Evolutionary conservation across 2,113 vertebrate genomes (phyloP).

Genomic region (Arenaria interpres): DNA sequence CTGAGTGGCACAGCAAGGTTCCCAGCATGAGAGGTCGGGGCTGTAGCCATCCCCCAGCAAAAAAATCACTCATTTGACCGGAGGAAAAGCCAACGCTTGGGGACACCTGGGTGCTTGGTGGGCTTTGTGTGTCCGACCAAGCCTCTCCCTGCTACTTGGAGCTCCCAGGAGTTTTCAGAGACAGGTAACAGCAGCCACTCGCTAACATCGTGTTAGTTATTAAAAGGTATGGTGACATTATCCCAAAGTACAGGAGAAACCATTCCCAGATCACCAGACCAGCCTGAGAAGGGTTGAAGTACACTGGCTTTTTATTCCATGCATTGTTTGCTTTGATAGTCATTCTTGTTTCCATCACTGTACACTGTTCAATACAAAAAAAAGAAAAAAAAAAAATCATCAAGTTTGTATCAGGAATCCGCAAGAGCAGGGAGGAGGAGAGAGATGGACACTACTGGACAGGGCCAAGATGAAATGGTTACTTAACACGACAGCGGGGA

Average conservation of each 20-base stretch:
- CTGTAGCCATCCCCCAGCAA: background rate
- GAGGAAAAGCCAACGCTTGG: rapidly evolving
- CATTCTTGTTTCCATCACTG: slow-evolving; percentile 82
- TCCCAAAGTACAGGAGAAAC: background rate
- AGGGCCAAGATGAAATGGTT: slow-evolving; percentile 61
- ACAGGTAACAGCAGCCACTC: background rate
- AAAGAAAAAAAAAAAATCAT: background rate
- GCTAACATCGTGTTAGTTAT: rapidly evolving
- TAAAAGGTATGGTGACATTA: background rate
- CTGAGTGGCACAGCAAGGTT: background rate
- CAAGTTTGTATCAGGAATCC: slow-evolving; percentile 64
- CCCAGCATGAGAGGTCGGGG: background rate
- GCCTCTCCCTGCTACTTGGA: background rate
- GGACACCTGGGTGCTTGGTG: background rate
- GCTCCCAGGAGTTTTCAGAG: background rate
- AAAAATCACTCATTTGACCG: background rate
- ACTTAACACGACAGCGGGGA: slow-evolving; percentile 59
- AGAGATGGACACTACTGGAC: slow-evolving; percentile 57
- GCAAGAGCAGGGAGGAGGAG: background rate
- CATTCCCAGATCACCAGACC: slow-evolving; percentile 31
- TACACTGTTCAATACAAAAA: slow-evolving; percentile 82
- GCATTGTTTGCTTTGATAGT: slow-evolving; percentile 91
- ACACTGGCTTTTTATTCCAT: slow-evolving; percentile 96
- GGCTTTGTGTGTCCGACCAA: rapidly evolving
- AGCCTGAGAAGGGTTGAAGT: slow-evolving; percentile 76